Evolutionary conservation across 1,140 invertebrate species (phyloP).

Genomic region (Pinna nobilis): DNA sequence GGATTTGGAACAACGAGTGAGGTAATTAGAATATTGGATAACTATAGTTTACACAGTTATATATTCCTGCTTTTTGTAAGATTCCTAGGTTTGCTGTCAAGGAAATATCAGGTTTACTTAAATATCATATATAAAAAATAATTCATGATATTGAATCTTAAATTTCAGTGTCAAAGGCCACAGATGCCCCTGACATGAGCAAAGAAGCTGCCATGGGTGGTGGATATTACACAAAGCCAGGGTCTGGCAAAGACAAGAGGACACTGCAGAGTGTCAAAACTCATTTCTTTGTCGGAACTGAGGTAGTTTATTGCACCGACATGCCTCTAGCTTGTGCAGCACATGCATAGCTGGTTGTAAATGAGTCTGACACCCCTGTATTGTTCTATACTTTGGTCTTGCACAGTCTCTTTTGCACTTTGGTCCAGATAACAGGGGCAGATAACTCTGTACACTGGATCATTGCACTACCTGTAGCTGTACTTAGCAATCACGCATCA

Average conservation of each 20-base stretch:
- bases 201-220: conserved; percentile 52
- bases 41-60: too few species aligned
- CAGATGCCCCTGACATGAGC: conserved; percentile 56
- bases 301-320: conserved; percentile 53
- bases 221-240: conserved; percentile 64
- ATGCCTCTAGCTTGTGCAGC: neutral
- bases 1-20: too few species aligned
- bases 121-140: too few species aligned
- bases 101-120: too few species aligned
- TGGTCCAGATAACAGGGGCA: too few species aligned
- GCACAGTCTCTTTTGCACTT: conserved; percentile 26
- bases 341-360: conserved; percentile 4
- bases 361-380: conserved; percentile 42
- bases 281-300: conserved; percentile 73
- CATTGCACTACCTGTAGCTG: too few species aligned
- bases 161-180: conserved; percentile 53
- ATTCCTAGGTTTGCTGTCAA: too few species aligned
- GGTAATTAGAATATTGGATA: too few species aligned
- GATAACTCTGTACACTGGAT: too few species aligned
- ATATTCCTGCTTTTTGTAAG: too few species aligned
- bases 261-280: conserved; percentile 72
- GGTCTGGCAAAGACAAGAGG: conserved; percentile 71
- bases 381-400: conserved; percentile 38
- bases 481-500: too few species aligned
- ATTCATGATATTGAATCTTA: too few species aligned